A percentile compares a stretch with the other conserved stretches of the same genome.
These are phyloP conservation scores for Nemoura dubitans DNA, from an alignment of 2,888 invertebrate species.

Conservation along the genomic window DNA sequence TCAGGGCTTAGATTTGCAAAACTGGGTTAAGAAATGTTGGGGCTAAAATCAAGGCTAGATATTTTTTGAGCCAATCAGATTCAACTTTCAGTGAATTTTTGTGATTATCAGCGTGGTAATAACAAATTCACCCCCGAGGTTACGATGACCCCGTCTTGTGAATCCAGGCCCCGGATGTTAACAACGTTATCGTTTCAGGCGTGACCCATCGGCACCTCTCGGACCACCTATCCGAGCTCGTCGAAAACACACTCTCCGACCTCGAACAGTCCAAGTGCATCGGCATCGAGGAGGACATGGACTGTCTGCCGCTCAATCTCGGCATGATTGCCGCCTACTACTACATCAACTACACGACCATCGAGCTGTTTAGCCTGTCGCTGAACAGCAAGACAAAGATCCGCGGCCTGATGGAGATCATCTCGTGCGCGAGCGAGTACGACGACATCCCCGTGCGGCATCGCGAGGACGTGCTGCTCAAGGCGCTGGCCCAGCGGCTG, in stretches of 20 bases:
- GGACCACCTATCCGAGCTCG: slow-evolving; percentile 97
- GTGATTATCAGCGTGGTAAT: too few species aligned
- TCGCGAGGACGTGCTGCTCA: slow-evolving; percentile 89
- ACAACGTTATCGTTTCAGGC: neutral
- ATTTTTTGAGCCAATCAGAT: too few species aligned
- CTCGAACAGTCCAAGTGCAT: slow-evolving; percentile 97
- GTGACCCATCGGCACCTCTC: slow-evolving; percentile 97
- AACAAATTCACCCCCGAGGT: too few species aligned
- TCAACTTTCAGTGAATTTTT: too few species aligned
- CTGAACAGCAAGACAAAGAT: slow-evolving; percentile 98
- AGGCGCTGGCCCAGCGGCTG: slow-evolving; percentile 67
- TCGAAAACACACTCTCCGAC: slow-evolving; percentile 94
- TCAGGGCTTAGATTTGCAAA: too few species aligned
- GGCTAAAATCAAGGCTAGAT: too few species aligned
- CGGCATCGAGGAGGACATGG: slow-evolving; percentile 97
- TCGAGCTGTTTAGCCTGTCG: slow-evolving; percentile 97
- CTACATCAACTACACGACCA: slow-evolving; percentile 99
- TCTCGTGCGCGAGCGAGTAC: slow-evolving; percentile 97
- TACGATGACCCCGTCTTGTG: too few species aligned
- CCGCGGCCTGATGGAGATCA: slow-evolving; percentile 95
- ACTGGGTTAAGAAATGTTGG: too few species aligned
- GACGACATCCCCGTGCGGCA: slow-evolving; percentile 94
- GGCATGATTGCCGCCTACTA: slow-evolving; percentile 99
- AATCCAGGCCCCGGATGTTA: too few species aligned
- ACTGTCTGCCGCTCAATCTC: slow-evolving; percentile 93